Conservation (phyloP, 2,113 vertebrate species). For the Columba janthina region DNA sequence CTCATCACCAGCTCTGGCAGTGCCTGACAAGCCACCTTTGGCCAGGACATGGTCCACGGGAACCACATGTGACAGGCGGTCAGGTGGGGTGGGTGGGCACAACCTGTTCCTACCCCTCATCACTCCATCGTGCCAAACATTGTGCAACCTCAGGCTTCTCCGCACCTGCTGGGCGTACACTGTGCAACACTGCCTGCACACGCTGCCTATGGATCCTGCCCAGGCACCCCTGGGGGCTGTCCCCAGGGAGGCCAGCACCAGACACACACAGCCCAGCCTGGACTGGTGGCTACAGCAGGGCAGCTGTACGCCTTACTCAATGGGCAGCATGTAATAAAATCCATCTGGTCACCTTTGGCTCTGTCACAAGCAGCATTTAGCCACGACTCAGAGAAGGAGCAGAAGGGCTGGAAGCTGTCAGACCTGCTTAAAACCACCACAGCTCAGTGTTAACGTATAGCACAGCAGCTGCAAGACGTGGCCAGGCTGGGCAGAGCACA, state of each 20-base stretch:
- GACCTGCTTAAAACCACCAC: background rate
- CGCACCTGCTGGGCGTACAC: accelerated
- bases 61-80: background rate
- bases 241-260: background rate
- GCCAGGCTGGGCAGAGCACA: background rate
- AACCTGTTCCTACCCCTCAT: background rate
- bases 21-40: background rate
- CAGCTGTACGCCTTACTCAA: background rate
- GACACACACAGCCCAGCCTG: accelerated
- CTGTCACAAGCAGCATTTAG: background rate
- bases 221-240: background rate
- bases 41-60: accelerated
- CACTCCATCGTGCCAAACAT: background rate
- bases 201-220: accelerated
- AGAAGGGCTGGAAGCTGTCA: conserved; percentile 37
- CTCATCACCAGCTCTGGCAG: background rate
- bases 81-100: background rate
- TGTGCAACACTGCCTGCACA: accelerated
- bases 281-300: background rate
- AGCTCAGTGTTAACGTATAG: background rate
- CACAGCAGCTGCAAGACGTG: background rate
- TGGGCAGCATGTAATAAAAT: background rate
- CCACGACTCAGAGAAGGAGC: background rate
- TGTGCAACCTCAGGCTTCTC: background rate
- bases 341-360: background rate